A percentile compares a stretch with the other conserved stretches of the same genome.
phyloP scores from a whole-genome alignment of 2,113 vertebrate species.

The Chlamydotis undulata region DNA sequence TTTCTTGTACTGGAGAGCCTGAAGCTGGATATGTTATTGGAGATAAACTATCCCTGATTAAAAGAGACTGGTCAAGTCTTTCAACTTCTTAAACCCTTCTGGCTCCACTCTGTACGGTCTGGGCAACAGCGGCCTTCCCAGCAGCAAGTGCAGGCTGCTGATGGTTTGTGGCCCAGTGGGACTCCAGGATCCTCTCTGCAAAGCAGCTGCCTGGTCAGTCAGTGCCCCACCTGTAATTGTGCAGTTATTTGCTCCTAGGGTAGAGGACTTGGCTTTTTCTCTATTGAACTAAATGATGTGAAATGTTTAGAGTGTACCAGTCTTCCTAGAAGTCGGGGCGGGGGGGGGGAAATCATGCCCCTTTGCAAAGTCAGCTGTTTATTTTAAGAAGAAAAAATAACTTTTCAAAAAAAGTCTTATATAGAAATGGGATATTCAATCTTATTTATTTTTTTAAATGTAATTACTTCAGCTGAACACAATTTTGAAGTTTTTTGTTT shows the following conservation, averaged over 20 bases:
- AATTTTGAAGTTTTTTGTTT: not conserved
- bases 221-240: not conserved
- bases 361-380: not conserved
- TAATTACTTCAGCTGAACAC: not conserved
- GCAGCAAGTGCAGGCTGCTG: not conserved
- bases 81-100: not conserved
- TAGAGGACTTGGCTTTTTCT: not conserved
- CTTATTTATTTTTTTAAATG: not conserved
- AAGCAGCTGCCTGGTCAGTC: not conserved
- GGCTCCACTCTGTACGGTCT: fast-evolving
- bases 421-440: not conserved
- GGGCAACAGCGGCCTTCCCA: not conserved
- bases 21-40: not conserved
- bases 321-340: not conserved
- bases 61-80: not conserved
- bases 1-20: not conserved
- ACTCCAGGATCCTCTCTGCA: not conserved
- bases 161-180: not conserved
- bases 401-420: not conserved
- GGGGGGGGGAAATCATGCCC: not conserved
- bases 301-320: not conserved
- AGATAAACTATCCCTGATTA: not conserved
- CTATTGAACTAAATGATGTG: not conserved
- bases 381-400: not conserved
- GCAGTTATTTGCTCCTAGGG: not conserved